phyloP scores from a whole-genome alignment of 2,888 invertebrate species.

The Coelinius sp. region DNA sequence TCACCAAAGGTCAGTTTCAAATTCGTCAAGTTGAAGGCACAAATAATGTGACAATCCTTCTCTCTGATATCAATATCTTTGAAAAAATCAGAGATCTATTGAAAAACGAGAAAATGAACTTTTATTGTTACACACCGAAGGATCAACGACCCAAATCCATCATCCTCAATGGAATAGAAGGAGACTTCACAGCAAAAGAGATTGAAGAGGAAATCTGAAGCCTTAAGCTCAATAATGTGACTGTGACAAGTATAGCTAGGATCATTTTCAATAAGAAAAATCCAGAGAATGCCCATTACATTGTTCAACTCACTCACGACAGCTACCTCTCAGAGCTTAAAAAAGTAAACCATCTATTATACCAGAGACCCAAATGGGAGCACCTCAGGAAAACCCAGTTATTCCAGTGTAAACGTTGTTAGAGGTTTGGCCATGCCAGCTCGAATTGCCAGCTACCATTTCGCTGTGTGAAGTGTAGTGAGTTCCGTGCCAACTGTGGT shows the following conservation, averaged over 20 bases:
- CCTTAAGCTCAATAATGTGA: not conserved
- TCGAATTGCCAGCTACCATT: not conserved
- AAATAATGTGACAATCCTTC: not conserved
- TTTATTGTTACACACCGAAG: conserved; percentile 33
- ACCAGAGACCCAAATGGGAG: conserved; percentile 14
- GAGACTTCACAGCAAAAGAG: conserved; percentile 32
- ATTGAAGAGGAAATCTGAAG: conserved; percentile 18
- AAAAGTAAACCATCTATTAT: not conserved
- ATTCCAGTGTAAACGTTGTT: conserved; percentile 29
- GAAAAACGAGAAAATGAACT: not conserved
- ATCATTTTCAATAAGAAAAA: not conserved
- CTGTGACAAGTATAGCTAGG: not conserved
- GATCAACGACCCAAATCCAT: conserved; percentile 12
- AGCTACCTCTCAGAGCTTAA: not conserved
- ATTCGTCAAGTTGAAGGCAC: not conserved
- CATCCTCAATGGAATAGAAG: conserved; percentile 33
- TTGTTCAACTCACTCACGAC: not conserved
- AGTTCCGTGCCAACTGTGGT: no score
- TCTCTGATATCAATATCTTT: not conserved
- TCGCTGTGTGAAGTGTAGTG: conserved; percentile 22
- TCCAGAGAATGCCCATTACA: not conserved
- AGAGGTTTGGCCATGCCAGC: conserved; percentile 16
- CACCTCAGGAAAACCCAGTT: not conserved
- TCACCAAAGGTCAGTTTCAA: not conserved
- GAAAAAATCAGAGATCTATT: not conserved